phyloP scores from a whole-genome alignment of 2,113 vertebrate genomes.

The Chunga burmeisteri region DNA sequence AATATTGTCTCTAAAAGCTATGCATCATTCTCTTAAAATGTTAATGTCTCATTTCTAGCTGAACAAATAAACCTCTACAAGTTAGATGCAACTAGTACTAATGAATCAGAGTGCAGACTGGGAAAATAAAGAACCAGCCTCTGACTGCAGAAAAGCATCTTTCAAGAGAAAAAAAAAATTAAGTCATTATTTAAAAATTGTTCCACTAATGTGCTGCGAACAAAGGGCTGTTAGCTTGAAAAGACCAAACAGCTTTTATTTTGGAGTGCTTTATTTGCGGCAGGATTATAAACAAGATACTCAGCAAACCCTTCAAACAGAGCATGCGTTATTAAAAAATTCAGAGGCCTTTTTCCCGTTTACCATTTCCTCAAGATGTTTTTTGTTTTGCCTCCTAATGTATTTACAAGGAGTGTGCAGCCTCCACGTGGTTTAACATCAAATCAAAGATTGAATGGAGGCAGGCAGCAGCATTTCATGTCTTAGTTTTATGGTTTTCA shows the following conservation, averaged over 20 bases:
- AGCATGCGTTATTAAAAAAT: constrained; percentile 4
- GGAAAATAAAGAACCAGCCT: constrained; percentile 50
- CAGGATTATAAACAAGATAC: constrained; percentile 59
- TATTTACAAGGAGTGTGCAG: not conserved
- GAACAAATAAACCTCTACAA: constrained; percentile 71
- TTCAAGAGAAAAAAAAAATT: constrained; percentile 54
- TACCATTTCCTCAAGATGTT: not conserved
- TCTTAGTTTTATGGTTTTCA: not conserved
- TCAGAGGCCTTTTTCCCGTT: not conserved
- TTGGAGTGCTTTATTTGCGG: constrained; percentile 57
- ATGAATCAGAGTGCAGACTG: constrained; percentile 61
- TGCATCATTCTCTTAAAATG: constrained; percentile 74
- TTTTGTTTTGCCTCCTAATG: not conserved
- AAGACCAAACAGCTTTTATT: constrained; percentile 68
- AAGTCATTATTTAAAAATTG: constrained; percentile 75
- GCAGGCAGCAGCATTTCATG: not conserved
- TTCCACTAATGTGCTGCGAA: constrained; percentile 57
- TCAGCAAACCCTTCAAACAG: constrained; percentile 33
- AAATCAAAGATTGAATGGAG: not conserved
- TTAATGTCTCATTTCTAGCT: constrained; percentile 71
- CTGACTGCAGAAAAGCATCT: constrained; percentile 52
- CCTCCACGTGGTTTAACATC: not conserved
- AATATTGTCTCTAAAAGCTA: constrained; percentile 71
- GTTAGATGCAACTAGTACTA: constrained; percentile 63
- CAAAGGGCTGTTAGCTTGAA: constrained; percentile 64